Percentiles rank a stretch among this genome's conserved stretches.
Evolutionary conservation across 2,888 invertebrate genomes (phyloP).

Genomic region (Cephus spinipes): DNA sequence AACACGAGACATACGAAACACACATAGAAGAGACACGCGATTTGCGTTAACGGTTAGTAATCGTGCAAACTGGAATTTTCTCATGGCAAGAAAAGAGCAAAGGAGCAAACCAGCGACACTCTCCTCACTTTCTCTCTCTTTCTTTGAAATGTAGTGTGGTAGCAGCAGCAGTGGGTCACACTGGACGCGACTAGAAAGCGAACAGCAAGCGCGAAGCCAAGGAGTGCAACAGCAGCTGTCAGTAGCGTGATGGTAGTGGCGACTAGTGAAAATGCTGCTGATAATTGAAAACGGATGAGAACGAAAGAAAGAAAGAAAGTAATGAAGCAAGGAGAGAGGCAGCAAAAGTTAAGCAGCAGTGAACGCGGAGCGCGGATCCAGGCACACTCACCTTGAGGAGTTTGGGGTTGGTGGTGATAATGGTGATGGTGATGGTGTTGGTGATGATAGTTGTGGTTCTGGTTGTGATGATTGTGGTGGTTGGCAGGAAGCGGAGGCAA

Average conservation of each 20-base stretch:
- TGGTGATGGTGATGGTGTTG: constrained; percentile 48
- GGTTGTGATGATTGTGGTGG: constrained; percentile 57
- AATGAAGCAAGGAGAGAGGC: background rate
- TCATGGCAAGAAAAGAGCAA: background rate
- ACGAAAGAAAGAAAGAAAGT: background rate
- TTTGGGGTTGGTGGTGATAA: constrained; percentile 56
- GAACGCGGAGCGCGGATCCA: background rate
- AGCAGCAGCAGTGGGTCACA: background rate
- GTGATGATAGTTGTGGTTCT: constrained; percentile 53
- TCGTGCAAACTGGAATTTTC: background rate
- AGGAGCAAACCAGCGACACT: background rate
- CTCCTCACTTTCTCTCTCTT: background rate
- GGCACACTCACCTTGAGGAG: constrained; percentile 59
- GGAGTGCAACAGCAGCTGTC: background rate
- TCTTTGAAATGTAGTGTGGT: background rate
- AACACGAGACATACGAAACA: too few species aligned
- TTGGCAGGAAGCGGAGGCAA: constrained; percentile 70
- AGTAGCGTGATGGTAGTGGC: background rate
- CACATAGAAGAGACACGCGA: too few species aligned
- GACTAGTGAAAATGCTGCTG: background rate
- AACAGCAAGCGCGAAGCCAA: background rate
- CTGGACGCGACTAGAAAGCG: background rate
- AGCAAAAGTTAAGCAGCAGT: background rate
- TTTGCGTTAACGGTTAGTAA: background rate
- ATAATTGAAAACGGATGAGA: background rate